Evolutionary conservation across 2,113 vertebrate species (phyloP), one percentile per base, ranked within the genome.

Genomic region (Zosterops hypoxanthus): DNA sequence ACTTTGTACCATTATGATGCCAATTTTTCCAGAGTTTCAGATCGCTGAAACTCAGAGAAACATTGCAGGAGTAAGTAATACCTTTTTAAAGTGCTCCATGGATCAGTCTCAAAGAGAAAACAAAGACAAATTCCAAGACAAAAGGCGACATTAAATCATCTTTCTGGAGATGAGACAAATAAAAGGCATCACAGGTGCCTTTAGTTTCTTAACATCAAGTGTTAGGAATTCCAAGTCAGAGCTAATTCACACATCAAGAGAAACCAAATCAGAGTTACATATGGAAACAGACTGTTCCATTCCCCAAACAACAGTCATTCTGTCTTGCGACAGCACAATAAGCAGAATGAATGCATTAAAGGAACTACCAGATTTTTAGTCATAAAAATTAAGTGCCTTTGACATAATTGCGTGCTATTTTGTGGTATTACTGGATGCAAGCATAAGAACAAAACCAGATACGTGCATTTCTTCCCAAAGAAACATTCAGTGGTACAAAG

Each of bases 21-120:
- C 25, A 41, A 7, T 28, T 69, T 41, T 78, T 20, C 60, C 63
- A 16, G 18, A 55, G 52, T 22, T 87, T 79, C 49, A 56, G 49
- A 33, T 36, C 21, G 29, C 11, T 57, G 55, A 50, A 89, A 68
- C 16, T 57, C 23, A 63, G 33, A 56, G 39, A 73, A 91, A 71
- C 4, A 11, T 2, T 34, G 33, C 0, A 55, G 12, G 18, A 50
- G 13, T 12, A 46, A 26, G 23, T 17, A 65, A 23, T 14, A 71
- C 5, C 9, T 90, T 77, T 63, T 50, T 33, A 4, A 83, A 66
- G 29, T 19, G 7, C 36, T 71, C 23, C 49, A 39, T 2, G 18
- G 42, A 39, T 47, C 39, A 39, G 14, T 50, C 55, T 57, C 70
- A 42, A 72, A 57, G 3, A 31, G 25, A 86, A 92, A 86, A 90